Percentiles rank a stretch among this genome's conserved stretches.
phyloP scores from a whole-genome alignment of 2,113 vertebrate species.

The Polyodon spathula region DNA sequence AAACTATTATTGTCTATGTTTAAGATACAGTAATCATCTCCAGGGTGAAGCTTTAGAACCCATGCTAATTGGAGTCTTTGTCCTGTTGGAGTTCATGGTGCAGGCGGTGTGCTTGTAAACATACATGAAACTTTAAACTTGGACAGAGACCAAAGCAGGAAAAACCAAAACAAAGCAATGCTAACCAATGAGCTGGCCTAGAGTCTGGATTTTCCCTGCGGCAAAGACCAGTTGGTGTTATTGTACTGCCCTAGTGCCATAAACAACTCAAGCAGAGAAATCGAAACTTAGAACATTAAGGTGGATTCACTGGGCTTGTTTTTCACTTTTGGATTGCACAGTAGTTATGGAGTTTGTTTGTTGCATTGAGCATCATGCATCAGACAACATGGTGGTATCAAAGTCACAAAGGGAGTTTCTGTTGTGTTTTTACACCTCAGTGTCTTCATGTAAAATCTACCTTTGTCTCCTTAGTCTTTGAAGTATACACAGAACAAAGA shows the following conservation, averaged over 20 bases:
- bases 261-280: constrained; percentile 22
- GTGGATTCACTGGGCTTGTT: not conserved
- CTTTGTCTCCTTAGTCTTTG: too few species aligned
- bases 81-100: too few species aligned
- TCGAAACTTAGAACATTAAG: constrained; percentile 16
- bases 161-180: constrained; percentile 8
- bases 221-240: constrained; percentile 27
- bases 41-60: too few species aligned
- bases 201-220: constrained; percentile 32
- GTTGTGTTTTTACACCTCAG: too few species aligned
- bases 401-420: too few species aligned
- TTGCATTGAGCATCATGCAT: not conserved
- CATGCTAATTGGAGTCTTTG: too few species aligned
- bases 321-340: not conserved
- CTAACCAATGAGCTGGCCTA: constrained; percentile 30
- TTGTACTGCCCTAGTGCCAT: constrained; percentile 29
- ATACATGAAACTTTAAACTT: not conserved
- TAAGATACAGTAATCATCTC: too few species aligned
- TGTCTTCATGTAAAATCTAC: too few species aligned
- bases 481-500: too few species aligned
- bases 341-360: not conserved
- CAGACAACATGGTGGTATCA: too few species aligned
- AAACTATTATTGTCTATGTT: too few species aligned
- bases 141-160: constrained; percentile 14
- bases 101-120: too few species aligned